Base-by-base conservation (phyloP, 2,113 vertebrate species). In the Ivindomyrus marchei region DNA sequence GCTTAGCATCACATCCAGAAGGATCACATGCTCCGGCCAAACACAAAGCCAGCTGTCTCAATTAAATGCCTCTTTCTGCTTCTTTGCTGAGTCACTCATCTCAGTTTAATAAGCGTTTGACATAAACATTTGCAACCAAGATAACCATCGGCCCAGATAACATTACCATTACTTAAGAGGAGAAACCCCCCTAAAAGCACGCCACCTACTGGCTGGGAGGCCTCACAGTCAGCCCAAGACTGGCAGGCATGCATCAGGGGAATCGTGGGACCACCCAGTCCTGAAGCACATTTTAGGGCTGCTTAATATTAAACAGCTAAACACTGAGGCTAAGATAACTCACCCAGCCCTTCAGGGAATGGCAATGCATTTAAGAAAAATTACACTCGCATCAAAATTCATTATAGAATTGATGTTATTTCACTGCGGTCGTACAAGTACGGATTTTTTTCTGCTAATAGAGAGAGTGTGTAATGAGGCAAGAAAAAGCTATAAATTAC, bases 41-140 rank as follows among this genome's bases (percentile, higher is more conserved):
- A 31, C 46, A 50, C 85, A 87, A 87, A n/a, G 53, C 45, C 84
- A 52, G n/a, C 13, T 92, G 27, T 52, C 36, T 21, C 52, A 53
- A 39, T 88, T 62, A 85, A 49, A 24, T 52, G 85, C 85, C 47
- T 31, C 92, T 90, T 92, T 47, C 52, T 66, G 90, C 89, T 93
- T 91, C 17, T 88, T 50, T 85, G 45, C 4, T 92, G 87, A 42
- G 88, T 92, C 89, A 92, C 91, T 92, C 85, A 92, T 92, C 90
- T 1, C 36, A 2, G 45, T 27, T 47, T 91, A 89, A 91, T 52
- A 10, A 92, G 88, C 87, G 66, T 66, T 66, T 66, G 24, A 7
- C 11, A 49, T 47, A n/a, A 27, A 36, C 50, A 56, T 70, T 21
- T 24, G 47, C 27, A 31, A 87, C 83, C 46, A 77, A 47, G 42